Base-by-base conservation (phyloP, 1,140 invertebrate genomes). In the Pteromalus puparum region DNA sequence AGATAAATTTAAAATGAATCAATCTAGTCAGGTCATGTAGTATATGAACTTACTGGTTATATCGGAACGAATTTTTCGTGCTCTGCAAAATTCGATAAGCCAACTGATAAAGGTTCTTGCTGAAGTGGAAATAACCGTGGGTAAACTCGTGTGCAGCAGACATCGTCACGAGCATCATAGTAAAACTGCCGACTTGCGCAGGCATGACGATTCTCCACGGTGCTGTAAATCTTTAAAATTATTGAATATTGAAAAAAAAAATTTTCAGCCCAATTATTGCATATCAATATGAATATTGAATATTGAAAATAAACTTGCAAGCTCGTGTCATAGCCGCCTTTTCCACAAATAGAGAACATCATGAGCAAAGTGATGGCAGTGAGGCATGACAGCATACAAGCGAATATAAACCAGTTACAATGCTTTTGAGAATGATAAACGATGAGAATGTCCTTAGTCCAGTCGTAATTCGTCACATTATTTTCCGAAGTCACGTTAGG, bases 151-250 rank as follows among this genome's bases (percentile, higher is more conserved):
- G 12, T 2, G 72, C 53, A 12, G 74, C 10, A 9, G 30, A 65
- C 15, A 85, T 73, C 1, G 78, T 82, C 34, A 88, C 21, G 21
- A 87, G 73, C 21, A 85, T 26, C 80, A 91, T 88, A 61, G 86
- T 61, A n/a, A 86, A 42, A 77, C 89, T 88, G 77, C 88, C 88
- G 18, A 89, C 10, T 1, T 89, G 21, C 21, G 88, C 87, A 18
- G 88, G 88, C 18, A 88, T 30, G 13, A 91, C 82, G 5, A 91
- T 86, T 84, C 85, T 90, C 89, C 89, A 91, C 3, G 88, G 87
- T 28, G 82, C 67, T n/a, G 74, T 21, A 53, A 84, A 89, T 78
- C 90, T 91, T 30, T 70, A 70, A 12, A 70, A 28, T 70, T 30
- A 28, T 28, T 77, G 38, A 67, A 24, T n/a, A n/a, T n/a, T n/a